Evolutionary conservation across 2,113 vertebrate genomes (phyloP), one percentile per base, ranked within the genome.

Genomic region (Tichodroma muraria): DNA sequence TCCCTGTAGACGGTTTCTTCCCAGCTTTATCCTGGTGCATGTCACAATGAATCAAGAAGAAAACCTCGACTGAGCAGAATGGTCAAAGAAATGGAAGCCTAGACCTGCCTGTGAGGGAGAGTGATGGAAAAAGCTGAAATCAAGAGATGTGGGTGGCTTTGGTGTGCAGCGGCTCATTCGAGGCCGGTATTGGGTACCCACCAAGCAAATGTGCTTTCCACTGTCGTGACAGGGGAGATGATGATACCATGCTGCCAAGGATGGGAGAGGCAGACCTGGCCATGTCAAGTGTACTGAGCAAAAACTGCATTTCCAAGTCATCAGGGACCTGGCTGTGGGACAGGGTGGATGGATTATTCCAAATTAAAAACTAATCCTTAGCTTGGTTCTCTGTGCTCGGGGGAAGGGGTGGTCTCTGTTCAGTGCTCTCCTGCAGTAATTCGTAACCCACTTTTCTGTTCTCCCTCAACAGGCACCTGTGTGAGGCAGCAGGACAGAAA

Each of bases 401-500:
- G 50, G 5, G 31, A 15, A 7, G 6, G 9, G 24, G 4, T 15
- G 31, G 5, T 33, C 54, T 81, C 52, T 24, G 24, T 54, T 69
- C 53, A 17, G 40, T 11, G 19, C 14, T 81, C 16, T 47, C 40
- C 35, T 47, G n/a, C 9, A 3, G 3, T 56, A 2, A 30, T 69
- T 80, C 2, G 17, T 95, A 40, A 95, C 87, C 23, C 37, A 8
- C 13, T 88, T 83, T 65, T 80, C 64, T 61, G 27, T 75, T 96
- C 71, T 96, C 45, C 88, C 35, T 68, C 71, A 18, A 64, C 96
- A 98, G 94, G 93, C 94, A 10, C 87, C 82, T 11, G 92, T 42
- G 88, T 96, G 95, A 94, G 89, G 53, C 81, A 68, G 80, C 96
- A 15, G 95, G 95, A 97, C 97, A 96, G 98, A 94, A 42, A 99